Evolutionary conservation across 2,113 vertebrate genomes (phyloP), one percentile per base, ranked within the genome.

Genomic region (Cromileptes altivelis): DNA sequence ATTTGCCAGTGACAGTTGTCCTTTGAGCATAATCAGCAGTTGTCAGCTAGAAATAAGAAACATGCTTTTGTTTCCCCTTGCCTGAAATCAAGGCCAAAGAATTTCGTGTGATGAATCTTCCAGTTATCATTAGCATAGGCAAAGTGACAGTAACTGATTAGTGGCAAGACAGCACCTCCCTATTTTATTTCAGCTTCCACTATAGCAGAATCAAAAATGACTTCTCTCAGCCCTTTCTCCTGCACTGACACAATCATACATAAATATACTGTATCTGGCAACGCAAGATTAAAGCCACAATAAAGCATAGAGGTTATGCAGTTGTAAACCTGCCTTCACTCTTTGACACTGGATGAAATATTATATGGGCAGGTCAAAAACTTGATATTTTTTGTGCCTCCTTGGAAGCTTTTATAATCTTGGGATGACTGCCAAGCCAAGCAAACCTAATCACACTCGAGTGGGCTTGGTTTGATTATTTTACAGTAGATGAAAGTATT

Each of bases 391-490:
- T 42, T 62, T 68, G 30, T 50, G n/a, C 52, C 50, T 70, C 50
- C 88, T 56, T 55, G 57, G 65, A 79, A 78, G 23, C 57, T 68
- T 82, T 73, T 55, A 75, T 13, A 65, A 57, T 55, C 40, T 58
- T 45, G 83, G 90, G 80, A 84, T 14, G 49, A 3, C 52, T 42
- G 64, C 91, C 84, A 92, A 89, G 77, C 19, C 57, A 88, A 86
- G 81, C 81, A 88, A 80, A 92, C 70, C 61, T 77, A 92, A 89
- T 92, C 80, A 77, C 73, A 53, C 58, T 75, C 0, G n/a, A 78
- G 81, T 78, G 82, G 87, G 74, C 57, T 65, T 52, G 69, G 67
- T 75, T 80, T 81, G 81, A 91, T 88, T 76, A 82, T 89, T 90
- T 84, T 60, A 74, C 74, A 55, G 53, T 23, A 37, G 81, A 83